Evolutionary conservation across 1,140 invertebrate genomes (phyloP).

Genomic region (Paraescarpia echinospica): DNA sequence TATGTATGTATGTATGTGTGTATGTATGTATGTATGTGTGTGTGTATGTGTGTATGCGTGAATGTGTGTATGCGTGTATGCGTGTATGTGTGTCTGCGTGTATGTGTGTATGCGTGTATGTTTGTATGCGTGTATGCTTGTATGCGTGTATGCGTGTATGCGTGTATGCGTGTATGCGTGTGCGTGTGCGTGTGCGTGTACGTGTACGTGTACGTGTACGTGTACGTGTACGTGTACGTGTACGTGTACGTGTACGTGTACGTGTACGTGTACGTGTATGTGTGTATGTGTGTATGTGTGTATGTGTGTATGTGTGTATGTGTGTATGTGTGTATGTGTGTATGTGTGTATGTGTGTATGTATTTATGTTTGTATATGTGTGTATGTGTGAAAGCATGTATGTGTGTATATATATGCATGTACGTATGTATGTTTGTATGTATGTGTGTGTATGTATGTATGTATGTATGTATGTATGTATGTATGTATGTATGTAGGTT

Average conservation of each 20-base stretch:
- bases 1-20: neutral
- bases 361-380: neutral
- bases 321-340: neutral
- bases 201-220: neutral
- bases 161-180: neutral
- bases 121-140: neutral
- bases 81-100: neutral
- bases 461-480: conserved; percentile 26
- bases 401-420: neutral
- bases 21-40: neutral
- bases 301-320: neutral
- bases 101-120: too few species aligned
- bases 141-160: neutral
- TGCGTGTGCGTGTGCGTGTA: neutral
- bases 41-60: neutral
- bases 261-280: neutral
- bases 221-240: neutral
- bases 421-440: neutral
- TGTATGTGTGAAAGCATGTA: neutral
- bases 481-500: conserved; percentile 1
- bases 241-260: neutral
- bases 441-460: conserved; percentile 23
- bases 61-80: neutral
- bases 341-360: neutral
- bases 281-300: neutral